These are phyloP conservation scores for Standfussiana lucernea DNA, from an alignment of 2,888 invertebrate genomes.

Conservation along the genomic window DNA sequence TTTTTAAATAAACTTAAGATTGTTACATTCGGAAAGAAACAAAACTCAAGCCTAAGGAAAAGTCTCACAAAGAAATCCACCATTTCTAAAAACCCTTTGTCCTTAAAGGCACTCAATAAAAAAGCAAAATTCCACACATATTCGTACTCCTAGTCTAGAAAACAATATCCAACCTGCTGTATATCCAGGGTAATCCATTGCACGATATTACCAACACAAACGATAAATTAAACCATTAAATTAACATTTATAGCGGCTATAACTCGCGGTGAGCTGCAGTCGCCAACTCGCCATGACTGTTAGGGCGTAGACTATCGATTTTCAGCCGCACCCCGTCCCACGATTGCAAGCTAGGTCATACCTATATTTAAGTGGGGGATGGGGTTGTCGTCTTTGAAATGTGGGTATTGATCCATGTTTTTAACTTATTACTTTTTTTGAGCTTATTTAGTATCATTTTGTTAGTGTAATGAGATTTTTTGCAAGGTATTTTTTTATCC, in stretches of 20 bases:
- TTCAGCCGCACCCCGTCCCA: neutral
- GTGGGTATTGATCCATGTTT: neutral
- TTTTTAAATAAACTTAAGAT: neutral
- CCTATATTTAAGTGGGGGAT: slow-evolving; percentile 8
- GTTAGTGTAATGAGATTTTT: neutral
- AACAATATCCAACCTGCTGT: slow-evolving; percentile 22
- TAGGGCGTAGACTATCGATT: slow-evolving; percentile 34
- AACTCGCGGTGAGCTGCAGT: slow-evolving; percentile 25
- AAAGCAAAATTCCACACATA: neutral
- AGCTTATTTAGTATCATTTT: neutral
- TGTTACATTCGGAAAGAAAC: neutral
- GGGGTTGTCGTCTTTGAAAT: slow-evolving; percentile 12
- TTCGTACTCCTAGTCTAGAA: neutral
- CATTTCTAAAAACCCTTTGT: neutral
- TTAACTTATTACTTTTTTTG: neutral
- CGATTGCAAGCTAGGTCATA: slow-evolving; percentile 27
- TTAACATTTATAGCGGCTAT: slow-evolving; percentile 29
- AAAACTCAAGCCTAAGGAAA: neutral
- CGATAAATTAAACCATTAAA: slow-evolving; percentile 12
- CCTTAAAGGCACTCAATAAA: neutral
- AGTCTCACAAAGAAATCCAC: neutral
- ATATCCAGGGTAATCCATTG: slow-evolving; percentile 8
- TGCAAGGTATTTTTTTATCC: neutral
- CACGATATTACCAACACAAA: slow-evolving; percentile 20
- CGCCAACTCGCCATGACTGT: slow-evolving; percentile 38